Base-by-base conservation (phyloP, 2,888 invertebrate species). In the Dioctria rufipes region DNA sequence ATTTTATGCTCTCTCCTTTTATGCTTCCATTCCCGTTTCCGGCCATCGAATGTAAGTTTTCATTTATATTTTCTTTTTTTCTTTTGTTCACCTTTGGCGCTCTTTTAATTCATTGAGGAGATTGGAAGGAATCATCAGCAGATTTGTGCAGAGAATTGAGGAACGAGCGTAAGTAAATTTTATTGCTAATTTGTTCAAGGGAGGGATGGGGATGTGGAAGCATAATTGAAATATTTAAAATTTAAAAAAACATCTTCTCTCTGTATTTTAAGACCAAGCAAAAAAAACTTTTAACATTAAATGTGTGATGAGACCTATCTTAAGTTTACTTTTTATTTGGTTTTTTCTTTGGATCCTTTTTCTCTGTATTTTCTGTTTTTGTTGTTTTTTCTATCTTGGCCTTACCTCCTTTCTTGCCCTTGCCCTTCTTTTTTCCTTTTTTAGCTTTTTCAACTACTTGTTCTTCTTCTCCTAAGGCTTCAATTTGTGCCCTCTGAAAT, bases 1-100 rank as follows among this genome's bases (percentile, higher is more conserved):
- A 78, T 66, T 78, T 77, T 63, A 63, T 61, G 63, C 49, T 61
- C 77, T 40, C 63, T 66, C 13, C 43, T 63, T 77, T 69, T 73
- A 73, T 73, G 73, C 58, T 73, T n/a, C 42, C 73, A 40, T 9
- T 43, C 37, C n/a, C 13, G n/a, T 66, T 43, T 66, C 43, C 3
- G 4, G 9, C 9, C 43, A 25, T 39, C 8, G 66, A 40, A 40
- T 43, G 25, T 25, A 1, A 25, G 25, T 6, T 25, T 13, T 42
- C 8, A n/a, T 9, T 63, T 58, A 8, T 4, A 39, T 42, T 58
- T 69, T 69, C 37, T 73, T 73, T 73, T 39, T 40, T 60, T 13
- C 43, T 43, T 75, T 61, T 75, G 60, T 61, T 9, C 46, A n/a
- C 2, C 25, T 25, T 25, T 25, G 25, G 25, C 25, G 25, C 25